These are phyloP conservation scores for Lordiphosa clarofinis DNA, from an alignment of 1,140 invertebrate genomes.

Conservation along the genomic window DNA sequence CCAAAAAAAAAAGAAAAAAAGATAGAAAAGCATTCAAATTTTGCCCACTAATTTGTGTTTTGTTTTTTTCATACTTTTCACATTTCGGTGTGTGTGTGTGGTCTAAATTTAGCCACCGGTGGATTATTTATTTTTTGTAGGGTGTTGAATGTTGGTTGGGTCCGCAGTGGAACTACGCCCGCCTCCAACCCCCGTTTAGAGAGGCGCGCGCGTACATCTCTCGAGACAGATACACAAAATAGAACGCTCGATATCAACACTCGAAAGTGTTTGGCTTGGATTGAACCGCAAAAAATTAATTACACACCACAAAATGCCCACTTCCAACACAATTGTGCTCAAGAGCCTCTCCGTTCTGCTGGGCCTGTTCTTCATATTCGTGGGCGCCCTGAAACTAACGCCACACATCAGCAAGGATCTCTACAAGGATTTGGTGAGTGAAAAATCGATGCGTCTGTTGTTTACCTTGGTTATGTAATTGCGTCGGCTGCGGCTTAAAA, in stretches of 20 bases:
- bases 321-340: conserved; percentile 86
- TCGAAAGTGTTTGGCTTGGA: conserved; percentile 20
- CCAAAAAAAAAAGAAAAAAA: conserved; percentile 31
- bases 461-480: background rate
- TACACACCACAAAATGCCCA: conserved; percentile 56
- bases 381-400: conserved; percentile 95
- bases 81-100: conserved; percentile 30
- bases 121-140: conserved; percentile 47
- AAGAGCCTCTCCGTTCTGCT: conserved; percentile 94
- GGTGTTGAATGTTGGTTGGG: conserved; percentile 52
- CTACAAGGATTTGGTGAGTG: conserved; percentile 96
- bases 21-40: conserved; percentile 42
- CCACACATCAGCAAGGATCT: conserved; percentile 95
- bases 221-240: conserved; percentile 23
- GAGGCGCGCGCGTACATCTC: conserved; percentile 28
- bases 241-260: conserved; percentile 9
- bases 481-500: background rate
- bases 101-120: conserved; percentile 71
- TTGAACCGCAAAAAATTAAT: conserved; percentile 2
- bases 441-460: conserved; percentile 44
- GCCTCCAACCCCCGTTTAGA: conserved; percentile 5
- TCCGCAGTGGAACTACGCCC: conserved; percentile 18
- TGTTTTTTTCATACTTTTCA: conserved; percentile 34
- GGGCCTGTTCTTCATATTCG: conserved; percentile 97
- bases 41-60: conserved; percentile 50